Evolutionary conservation across 2,888 invertebrate species (phyloP), one percentile per base, ranked within the genome.

Genomic region (Autographa gamma): DNA sequence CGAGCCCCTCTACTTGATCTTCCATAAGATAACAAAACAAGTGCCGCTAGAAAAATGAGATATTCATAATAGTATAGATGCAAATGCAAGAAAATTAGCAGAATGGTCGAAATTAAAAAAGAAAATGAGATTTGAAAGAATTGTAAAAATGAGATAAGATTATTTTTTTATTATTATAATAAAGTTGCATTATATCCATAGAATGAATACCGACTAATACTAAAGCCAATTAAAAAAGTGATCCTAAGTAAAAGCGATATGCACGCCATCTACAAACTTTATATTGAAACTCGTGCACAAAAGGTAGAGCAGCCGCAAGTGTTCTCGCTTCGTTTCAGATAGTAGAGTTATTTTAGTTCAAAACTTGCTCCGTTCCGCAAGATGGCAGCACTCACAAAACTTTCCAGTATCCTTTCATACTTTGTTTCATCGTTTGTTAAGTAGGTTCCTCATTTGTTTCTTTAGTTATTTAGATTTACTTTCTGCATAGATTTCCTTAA

Each of bases 321-420:
- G 7, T n/a, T 48, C 52, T 41, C 16, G 0, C 9, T 34, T 62
- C 19, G 32, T n/a, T 68, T 25, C 54, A 0, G 4, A 4, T 34
- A 34, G 73, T 25, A 41, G 34, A 63, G n/a, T 58, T n/a, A 16
- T 8, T 13, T 8, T 54, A 32, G 18, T 61, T 19, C 16, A 31
- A 9, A 18, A 19, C 58, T 63, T 60, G 9, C 0, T 14, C 31
- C 61, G 6, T 43, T 69, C 69, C 71, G 54, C 68, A 41, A 87
- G 87, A 79, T 85, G 88, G 88, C 87, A 86, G 77, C 74, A 84
- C 80, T 71, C 18, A 13, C 8, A 61, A 80, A 71, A 71, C 70
- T 78, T 85, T 76, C 70, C 43, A 19, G 48, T 52, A 41, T 43
- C 70, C 62, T 60, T 52, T 8, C 25, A 56, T 25, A 18, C 41